Evolutionary conservation across 2,888 invertebrate genomes (phyloP), one percentile per base, ranked within the genome.

Genomic region (Pyralis farinalis): DNA sequence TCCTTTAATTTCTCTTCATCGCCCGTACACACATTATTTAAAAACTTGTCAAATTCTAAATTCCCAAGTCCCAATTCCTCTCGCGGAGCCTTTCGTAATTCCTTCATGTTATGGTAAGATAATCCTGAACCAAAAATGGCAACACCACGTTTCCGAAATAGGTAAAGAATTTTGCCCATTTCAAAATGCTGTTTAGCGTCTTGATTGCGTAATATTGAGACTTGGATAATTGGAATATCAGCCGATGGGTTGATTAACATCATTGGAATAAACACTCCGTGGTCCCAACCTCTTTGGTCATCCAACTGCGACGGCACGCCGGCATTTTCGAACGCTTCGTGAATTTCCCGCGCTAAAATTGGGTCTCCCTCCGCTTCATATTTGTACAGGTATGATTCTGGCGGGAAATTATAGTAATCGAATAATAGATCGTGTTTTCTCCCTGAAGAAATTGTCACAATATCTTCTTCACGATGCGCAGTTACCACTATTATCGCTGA

Each of bases 231-330:
- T 0, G 75, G 74, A 10, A 75, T 63, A 12, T 74, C 53, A 0
- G 73, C 72, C n/a, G 46, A 47, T 0, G 75, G 72, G n/a, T 71
- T 62, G 0, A 73, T 64, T 7, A 75, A 35, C 62, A 75, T 64
- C 75, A 75, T 74, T 0, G 75, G 75, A 42, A 75, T 64, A 25
- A 74, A 75, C 1, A 71, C 67, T 49, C 75, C 75, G 29, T 75
- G 75, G 50, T 75, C 75, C 75, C 75, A 75, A 21, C 71, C 71
- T 57, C 75, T 58, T 46, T 58, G 25, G 6, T 48, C 51, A 30
- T 75, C 75, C 31, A 75, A 36, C 10, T 38, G 40, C 0, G 70
- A 60, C 4, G 33, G 21, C 3, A 75, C 61, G 0, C 63, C 62
- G 3, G 52, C 62, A 1, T 49, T 54, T 48, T 44, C 44, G 38